Evolutionary conservation across 2,113 vertebrate genomes (phyloP).

Genomic region (Tragulus kanchil): DNA sequence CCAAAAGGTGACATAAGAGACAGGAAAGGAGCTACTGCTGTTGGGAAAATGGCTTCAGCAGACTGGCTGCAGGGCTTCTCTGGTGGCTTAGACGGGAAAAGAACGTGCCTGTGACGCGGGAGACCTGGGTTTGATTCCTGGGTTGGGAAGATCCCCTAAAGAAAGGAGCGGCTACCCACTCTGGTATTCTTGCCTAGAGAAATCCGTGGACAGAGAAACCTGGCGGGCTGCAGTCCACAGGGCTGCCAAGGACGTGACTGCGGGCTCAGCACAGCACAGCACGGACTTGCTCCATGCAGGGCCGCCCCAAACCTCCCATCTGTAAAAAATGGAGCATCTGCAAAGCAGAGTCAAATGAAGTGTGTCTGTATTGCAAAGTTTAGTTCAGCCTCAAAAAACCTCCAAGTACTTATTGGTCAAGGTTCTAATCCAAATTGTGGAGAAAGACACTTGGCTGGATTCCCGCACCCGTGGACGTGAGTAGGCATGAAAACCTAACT

Average conservation of each 20-base stretch:
- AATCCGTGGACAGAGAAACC: too few relatives aligned
- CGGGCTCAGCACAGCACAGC: too few relatives aligned
- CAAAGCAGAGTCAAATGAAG: neutral
- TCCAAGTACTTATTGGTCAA: neutral
- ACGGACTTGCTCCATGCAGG: rapidly evolving
- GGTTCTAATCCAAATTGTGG: neutral
- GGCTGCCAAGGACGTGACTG: too few relatives aligned
- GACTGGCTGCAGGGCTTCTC: too few relatives aligned
- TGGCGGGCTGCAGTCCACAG: too few relatives aligned
- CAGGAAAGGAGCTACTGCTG: neutral
- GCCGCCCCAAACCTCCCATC: neutral
- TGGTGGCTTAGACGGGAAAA: too few relatives aligned
- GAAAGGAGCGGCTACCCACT: too few relatives aligned
- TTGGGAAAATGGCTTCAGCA: too few relatives aligned
- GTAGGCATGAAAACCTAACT: neutral
- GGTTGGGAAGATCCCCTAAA: too few relatives aligned
- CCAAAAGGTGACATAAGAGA: neutral
- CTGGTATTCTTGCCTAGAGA: too few relatives aligned
- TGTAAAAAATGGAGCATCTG: neutral
- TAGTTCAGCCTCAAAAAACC: neutral
- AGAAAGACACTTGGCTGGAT: neutral
- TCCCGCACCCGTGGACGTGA: neutral
- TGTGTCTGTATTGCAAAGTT: neutral
- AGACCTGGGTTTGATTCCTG: too few relatives aligned
- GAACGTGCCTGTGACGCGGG: too few relatives aligned